Base-by-base conservation (phyloP, 2,113 vertebrate species). In the Galeopterus variegatus region DNA sequence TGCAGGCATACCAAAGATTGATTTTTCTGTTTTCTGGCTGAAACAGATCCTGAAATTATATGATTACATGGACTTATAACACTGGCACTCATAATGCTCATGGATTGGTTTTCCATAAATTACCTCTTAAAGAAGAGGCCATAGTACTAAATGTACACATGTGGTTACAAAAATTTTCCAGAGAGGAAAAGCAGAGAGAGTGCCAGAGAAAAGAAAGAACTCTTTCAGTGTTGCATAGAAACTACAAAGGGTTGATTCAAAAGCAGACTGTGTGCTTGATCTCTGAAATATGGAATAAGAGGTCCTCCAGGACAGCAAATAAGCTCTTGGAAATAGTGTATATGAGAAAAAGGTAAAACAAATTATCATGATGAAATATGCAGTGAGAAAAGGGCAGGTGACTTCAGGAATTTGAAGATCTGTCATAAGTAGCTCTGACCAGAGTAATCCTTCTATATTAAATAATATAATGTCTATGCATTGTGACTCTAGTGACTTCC, bases 31-130 rank as follows among this genome's bases (percentile, higher is more conserved):
- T 52, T 92, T 92, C 87, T 94, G 84, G 94, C 92, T 95, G 93
- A 90, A 94, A 88, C 69, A 82, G 84, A 97, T 73, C 87, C 93
- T 81, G 45, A 96, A 96, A 96, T 96, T 90, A 76, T 76, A 86
- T 96, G 96, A 95, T 95, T 94, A 88, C 76, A 81, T 10, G 65
- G 94, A 85, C 86, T 94, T 97, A 50, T 67, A 92, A 64, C 67
- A 75, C 56, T 97, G 96, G 96, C 94, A 88, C 48, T 90, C 10
- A 0, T 48, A 62, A 41, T 19, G 81, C 95, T 93, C 89, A 92
- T 73, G 95, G 96, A 84, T 97, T 88, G 90, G 96, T 95, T 97
- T 98, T 89, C 95, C 97, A 97, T 97, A 97, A 98, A 97, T 97
- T 93, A 92, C 95, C 94, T 97, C 94, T 97, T 96, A 93, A 96